These are phyloP conservation scores for Pardosa pseudoannulata DNA, from an alignment of 2,888 invertebrate species.

Conservation along the genomic window DNA sequence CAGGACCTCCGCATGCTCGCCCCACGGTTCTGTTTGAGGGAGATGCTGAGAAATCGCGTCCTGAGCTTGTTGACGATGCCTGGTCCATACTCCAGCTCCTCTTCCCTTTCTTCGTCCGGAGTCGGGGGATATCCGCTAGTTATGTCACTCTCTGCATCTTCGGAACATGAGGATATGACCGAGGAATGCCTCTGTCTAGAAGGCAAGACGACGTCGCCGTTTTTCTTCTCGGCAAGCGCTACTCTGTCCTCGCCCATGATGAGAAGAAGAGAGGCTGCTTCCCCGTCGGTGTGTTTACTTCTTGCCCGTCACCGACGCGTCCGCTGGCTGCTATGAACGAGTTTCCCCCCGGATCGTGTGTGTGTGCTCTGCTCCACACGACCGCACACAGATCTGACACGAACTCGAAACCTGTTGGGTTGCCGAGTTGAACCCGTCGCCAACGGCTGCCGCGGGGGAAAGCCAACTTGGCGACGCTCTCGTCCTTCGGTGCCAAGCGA, in stretches of 20 bases:
- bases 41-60: conserved; percentile 90
- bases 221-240: conserved; percentile 38
- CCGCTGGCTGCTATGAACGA: neutral
- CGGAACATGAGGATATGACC: conserved; percentile 60
- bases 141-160: conserved; percentile 63
- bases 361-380: conserved; percentile 59
- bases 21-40: conserved; percentile 85
- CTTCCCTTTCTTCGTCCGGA: conserved; percentile 81
- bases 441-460: neutral
- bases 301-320: conserved; percentile 38
- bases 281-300: neutral
- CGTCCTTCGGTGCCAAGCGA: neutral
- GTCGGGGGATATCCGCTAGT: conserved; percentile 54
- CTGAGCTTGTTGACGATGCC: conserved; percentile 92
- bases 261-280: neutral
- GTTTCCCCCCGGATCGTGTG: conserved; percentile 18
- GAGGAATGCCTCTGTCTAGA: conserved; percentile 60
- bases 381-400: conserved; percentile 63
- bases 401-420: conserved; percentile 57
- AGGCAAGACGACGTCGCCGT: conserved; percentile 23
- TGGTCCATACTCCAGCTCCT: conserved; percentile 92
- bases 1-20: conserved; percentile 86
- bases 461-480: conserved; percentile 39
- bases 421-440: conserved; percentile 30
- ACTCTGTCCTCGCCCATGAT: conserved; percentile 61